phyloP scores from a whole-genome alignment of 2,797 vertebrate species.

The Mormyrus proboscirostris region DNA sequence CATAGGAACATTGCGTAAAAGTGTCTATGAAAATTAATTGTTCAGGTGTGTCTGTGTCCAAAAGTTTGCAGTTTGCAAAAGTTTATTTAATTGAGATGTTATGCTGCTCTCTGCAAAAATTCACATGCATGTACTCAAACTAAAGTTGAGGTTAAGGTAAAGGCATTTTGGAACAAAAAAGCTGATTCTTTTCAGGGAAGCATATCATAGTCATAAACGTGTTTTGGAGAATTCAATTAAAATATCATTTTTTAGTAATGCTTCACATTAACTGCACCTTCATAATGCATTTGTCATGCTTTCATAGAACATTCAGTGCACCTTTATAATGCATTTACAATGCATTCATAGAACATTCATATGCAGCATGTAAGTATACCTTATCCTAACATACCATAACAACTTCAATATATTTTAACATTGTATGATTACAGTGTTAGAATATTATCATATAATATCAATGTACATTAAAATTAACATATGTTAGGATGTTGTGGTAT shows the following conservation, averaged over 20 bases:
- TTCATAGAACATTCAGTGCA: too few relatives aligned
- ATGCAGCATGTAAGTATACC: not conserved
- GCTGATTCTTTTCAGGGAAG: not conserved
- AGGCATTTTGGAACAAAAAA: not conserved
- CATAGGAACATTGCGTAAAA: not conserved
- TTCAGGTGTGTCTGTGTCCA: not conserved
- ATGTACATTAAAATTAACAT: too few relatives aligned
- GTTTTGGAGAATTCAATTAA: not conserved
- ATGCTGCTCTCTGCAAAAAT: not conserved
- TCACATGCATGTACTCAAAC: not conserved
- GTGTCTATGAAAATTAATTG: not conserved
- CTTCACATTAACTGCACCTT: too few relatives aligned
- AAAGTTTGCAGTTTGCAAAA: not conserved
- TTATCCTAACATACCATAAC: not conserved
- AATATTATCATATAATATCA: not conserved
- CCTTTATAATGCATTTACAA: too few relatives aligned
- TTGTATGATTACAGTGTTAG: too few relatives aligned
- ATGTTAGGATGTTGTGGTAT: too few relatives aligned
- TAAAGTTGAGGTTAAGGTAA: not conserved
- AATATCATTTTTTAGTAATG: not conserved
- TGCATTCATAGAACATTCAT: not conserved
- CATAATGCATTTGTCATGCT: too few relatives aligned
- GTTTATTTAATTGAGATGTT: not conserved
- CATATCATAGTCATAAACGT: not conserved
- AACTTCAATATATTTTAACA: not conserved